Base-by-base conservation (phyloP, 2,888 invertebrate species). In the Volucella bombylans region DNA sequence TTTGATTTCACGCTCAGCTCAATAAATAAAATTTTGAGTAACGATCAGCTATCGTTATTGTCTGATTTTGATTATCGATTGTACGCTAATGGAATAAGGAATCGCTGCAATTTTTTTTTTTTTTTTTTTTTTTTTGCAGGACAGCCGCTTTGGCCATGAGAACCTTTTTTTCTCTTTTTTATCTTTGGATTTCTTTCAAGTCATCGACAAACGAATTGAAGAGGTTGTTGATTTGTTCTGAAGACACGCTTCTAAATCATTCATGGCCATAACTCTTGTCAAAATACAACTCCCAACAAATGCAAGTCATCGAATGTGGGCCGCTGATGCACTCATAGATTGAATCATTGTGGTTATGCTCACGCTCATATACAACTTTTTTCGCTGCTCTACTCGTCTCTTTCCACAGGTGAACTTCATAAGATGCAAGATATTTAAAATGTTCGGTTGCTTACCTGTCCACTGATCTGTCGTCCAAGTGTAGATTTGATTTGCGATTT, bases 11-110 rank as follows among this genome's bases (percentile, higher is more conserved):
- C 54, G 45, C 59, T 65, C 59, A 72, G 77, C 14, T 69, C 82
- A 86, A 86, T 86, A 86, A 86, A 86, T 86, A 82, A 82, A 78
- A 82, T 86, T 86, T 82, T 86, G 86, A 86, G 78, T 86, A 82
- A 86, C 77, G 86, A 86, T 82, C 81, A 78, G 69, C 67, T 73
- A 82, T 82, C 64, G 82, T 80, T 78, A 73, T 81, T 78, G 82
- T 82, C 77, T 78, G 82, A 82, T 82, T 86, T 82, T 82, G 86
- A 86, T 82, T 86, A 81, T 86, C 77, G 86, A 86, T 82, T 68
- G 64, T 18, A 82, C 82, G 82, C 68, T 10, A 6, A 4, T 49
- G 38, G 86, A 73, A 86, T 86, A 64, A 77, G 72, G 78, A 82
- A 61, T 49, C 64, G 72, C 77, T 78, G 67, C 72, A 72, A 72